These are phyloP conservation scores for Myotis davidii DNA, from an alignment of 2,113 vertebrate genomes.

Conservation along the genomic window DNA sequence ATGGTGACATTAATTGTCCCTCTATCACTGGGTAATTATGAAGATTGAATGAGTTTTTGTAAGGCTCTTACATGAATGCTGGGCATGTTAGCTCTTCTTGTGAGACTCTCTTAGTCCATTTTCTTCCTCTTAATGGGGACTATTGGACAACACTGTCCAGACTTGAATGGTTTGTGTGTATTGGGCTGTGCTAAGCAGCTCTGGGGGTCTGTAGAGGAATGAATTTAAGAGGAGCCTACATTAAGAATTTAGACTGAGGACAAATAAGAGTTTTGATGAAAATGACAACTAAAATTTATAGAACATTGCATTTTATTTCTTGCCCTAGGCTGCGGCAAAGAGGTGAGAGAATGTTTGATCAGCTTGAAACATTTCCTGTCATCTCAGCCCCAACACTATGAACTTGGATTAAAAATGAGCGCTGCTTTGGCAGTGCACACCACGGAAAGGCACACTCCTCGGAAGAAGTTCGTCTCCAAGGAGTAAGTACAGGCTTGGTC, in stretches of 20 bases:
- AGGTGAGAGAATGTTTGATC: slow-evolving; percentile 20
- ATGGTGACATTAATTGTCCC: background rate
- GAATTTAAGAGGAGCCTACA: slow-evolving; percentile 22
- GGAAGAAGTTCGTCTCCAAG: background rate
- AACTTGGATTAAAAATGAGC: slow-evolving; percentile 36
- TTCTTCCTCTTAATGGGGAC: background rate
- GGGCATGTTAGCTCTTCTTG: background rate
- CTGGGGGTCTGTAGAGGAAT: background rate
- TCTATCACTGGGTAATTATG: background rate
- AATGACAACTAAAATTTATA: background rate
- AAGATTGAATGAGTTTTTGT: background rate
- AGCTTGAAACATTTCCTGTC: slow-evolving; percentile 7
- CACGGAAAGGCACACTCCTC: background rate
- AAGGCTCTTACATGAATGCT: background rate
- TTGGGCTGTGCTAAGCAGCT: background rate
- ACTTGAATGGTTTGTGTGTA: background rate
- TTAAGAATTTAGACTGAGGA: slow-evolving; percentile 28
- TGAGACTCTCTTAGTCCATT: background rate
- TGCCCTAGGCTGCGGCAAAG: background rate
- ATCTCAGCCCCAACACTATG: background rate
- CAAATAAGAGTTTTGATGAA: slow-evolving; percentile 49
- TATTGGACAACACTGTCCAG: background rate
- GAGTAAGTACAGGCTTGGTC: slow-evolving; percentile 3
- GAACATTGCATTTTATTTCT: background rate
- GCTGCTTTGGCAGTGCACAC: background rate